Conservation (phyloP, 2,113 vertebrate species). For the Hippoglossus stenolepis region DNA sequence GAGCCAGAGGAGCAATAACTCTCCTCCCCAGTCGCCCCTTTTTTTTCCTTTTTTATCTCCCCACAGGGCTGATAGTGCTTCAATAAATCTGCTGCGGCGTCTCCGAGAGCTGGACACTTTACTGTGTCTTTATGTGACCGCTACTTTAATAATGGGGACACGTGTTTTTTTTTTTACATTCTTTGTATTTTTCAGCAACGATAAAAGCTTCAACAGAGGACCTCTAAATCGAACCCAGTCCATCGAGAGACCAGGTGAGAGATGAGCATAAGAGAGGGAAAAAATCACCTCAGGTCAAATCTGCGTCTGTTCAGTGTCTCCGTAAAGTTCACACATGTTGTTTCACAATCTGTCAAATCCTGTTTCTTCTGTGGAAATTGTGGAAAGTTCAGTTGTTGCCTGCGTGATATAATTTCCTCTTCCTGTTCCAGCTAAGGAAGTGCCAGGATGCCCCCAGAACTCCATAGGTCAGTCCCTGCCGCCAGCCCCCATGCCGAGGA, state of each 20-base stretch:
- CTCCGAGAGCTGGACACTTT: not conserved
- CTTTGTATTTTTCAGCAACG: conserved; percentile 77
- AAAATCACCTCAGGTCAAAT: not conserved
- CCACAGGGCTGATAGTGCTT: conserved; percentile 14
- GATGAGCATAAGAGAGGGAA: not conserved
- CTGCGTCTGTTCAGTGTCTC: not conserved
- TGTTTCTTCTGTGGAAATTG: conserved; percentile 20
- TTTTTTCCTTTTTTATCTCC: not conserved
- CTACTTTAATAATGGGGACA: not conserved
- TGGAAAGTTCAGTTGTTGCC: conserved; percentile 51
- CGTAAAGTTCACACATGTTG: not conserved
- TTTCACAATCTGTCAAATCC: conserved; percentile 18
- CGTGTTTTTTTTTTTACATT: not conserved
- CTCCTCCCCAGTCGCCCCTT: conserved; percentile 22
- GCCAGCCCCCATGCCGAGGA: conserved; percentile 92
- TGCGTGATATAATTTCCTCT: conserved; percentile 72
- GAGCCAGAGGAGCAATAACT: conserved; percentile 34
- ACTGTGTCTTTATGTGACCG: not conserved
- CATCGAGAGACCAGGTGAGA: conserved; percentile 85
- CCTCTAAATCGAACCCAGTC: conserved; percentile 83
- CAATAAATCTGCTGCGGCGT: conserved; percentile 28
- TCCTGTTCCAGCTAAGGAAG: conserved; percentile 83
- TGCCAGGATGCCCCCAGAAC: conserved; percentile 84
- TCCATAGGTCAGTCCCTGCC: conserved; percentile 84
- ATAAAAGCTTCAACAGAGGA: conserved; percentile 88